A percentile compares a stretch with the other conserved stretches of the same genome.
These are phyloP conservation scores for Anoura caudifer DNA, from an alignment of 2,113 vertebrate genomes.

Conservation along the genomic window DNA sequence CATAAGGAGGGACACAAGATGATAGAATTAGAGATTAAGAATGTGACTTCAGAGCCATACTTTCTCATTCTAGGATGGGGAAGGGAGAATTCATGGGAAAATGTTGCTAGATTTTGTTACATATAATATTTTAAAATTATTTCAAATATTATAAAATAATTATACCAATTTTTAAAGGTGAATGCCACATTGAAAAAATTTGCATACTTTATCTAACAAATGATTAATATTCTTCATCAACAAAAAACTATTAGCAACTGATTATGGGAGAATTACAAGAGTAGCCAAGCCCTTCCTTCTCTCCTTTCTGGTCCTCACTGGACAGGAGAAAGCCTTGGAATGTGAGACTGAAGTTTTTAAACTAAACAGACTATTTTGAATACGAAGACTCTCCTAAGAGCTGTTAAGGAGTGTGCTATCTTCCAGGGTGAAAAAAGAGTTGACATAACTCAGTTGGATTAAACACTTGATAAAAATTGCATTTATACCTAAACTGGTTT, in stretches of 20 bases:
- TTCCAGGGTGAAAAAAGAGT: background rate
- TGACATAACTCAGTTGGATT: background rate
- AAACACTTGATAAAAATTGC: background rate
- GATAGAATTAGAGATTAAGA: background rate
- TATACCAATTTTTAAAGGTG: background rate
- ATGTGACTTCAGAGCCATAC: background rate
- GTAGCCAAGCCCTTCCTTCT: background rate
- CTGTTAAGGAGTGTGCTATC: background rate
- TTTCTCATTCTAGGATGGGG: background rate
- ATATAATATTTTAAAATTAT: background rate
- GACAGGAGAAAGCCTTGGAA: background rate
- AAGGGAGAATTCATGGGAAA: background rate
- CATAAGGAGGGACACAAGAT: background rate
- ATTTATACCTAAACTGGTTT: background rate
- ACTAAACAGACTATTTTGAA: background rate
- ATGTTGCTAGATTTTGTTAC: background rate
- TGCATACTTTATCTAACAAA: background rate
- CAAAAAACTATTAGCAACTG: background rate
- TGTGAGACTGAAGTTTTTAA: background rate
- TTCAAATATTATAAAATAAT: background rate
- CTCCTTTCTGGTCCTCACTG: background rate
- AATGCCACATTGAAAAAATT: background rate
- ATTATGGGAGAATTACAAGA: background rate
- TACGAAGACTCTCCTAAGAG: background rate
- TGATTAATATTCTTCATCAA: background rate